Base-by-base conservation (phyloP, 2,113 vertebrate species). In the Petromus typicus region DNA sequence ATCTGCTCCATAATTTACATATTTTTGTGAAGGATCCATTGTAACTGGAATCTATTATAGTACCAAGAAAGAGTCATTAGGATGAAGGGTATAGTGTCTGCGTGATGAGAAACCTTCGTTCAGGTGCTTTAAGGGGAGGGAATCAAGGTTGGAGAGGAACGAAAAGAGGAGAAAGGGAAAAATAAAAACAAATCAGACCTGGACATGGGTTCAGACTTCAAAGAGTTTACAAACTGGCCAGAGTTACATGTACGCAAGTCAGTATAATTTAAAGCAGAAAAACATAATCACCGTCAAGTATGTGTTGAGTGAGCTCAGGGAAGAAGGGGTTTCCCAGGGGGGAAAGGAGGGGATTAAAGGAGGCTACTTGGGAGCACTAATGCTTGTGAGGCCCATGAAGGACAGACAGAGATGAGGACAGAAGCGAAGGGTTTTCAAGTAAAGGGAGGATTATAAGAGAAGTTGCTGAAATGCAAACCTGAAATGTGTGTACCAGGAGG, bases 231-330 rank as follows among this genome's bases (percentile, higher is more conserved):
- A 91, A 95, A 95, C 78, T 92, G 40, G 64, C 94, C 88, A 67
- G 66, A 82, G 76, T 90, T 91, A 61, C 85, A 85, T 93, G 71
- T 91, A 93, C 43, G 34, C 89, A 96, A 96, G 90, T 92, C 88
- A 90, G 76, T 76, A 27, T 96, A 95, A 96, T 93, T 94, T 95
- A 94, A 96, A 96, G 88, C 92, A 96, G 94, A 94, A 71, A 90
- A 76, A 94, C 78, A 95, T 76, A 87, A 93, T 95, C 83, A 79
- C 69, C 86, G 22, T 95, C 84, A 86, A 94, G 66, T 92, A 81
- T 92, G 66, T 81, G 90, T 87, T 95, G 88, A 96, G 54, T 93
- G 86, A 93, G 92, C 93, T 97, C 92, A 96, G 94, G 93, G 86
- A 88, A 94, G 89, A 94, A 89, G 92, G 86, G 90, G 67, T 90